Evolutionary conservation across 2,797 vertebrate species (phyloP).

Genomic region (Alauda arvensis): DNA sequence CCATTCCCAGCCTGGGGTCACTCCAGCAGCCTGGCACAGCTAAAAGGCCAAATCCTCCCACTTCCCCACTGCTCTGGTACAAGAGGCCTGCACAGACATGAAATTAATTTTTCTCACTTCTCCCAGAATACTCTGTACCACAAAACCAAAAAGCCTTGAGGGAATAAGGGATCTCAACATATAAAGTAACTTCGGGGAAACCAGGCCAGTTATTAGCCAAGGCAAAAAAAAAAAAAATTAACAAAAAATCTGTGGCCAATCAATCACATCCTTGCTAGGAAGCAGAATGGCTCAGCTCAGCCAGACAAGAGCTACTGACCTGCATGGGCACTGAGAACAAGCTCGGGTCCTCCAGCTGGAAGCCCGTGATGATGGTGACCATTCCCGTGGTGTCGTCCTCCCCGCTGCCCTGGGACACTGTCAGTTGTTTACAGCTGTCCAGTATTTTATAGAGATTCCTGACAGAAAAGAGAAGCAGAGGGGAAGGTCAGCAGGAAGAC

Average conservation of each 20-base stretch:
- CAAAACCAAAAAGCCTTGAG: background rate
- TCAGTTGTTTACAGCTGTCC: constrained; percentile 94
- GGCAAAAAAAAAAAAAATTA: background rate
- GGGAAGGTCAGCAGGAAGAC: background rate
- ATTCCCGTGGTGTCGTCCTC: constrained; percentile 93
- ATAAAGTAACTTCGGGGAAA: background rate
- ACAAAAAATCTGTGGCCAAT: background rate
- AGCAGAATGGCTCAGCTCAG: background rate
- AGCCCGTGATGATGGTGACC: constrained; percentile 93
- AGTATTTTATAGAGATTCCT: constrained; percentile 97
- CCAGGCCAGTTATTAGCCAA: background rate
- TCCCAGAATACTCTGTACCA: background rate
- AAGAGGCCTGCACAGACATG: background rate
- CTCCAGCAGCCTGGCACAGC: background rate
- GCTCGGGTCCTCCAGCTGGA: constrained; percentile 78
- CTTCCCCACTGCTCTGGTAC: fast-evolving
- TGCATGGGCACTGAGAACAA: constrained; percentile 84
- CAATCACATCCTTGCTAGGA: background rate
- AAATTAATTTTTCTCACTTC: background rate
- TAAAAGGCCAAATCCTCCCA: background rate
- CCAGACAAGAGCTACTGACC: constrained; percentile 70
- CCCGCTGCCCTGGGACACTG: constrained; percentile 85
- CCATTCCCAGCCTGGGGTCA: background rate
- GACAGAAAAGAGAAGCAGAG: background rate
- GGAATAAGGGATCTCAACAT: background rate